Evolutionary conservation across 2,797 vertebrate genomes (phyloP).

Genomic region (Lepidocolaptes lacrymiger): DNA sequence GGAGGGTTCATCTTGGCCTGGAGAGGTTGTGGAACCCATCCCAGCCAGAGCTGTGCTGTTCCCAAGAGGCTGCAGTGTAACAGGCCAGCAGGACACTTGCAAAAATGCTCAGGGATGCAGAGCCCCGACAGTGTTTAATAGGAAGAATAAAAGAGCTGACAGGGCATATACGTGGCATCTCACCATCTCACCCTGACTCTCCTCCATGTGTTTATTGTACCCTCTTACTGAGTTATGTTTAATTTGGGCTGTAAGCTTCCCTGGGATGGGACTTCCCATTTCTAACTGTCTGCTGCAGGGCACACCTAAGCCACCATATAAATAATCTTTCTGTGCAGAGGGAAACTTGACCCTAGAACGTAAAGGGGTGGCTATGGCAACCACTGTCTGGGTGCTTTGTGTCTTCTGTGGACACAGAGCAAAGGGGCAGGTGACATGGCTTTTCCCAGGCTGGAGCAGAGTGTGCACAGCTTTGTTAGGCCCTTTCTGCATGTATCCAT

Average conservation of each 20-base stretch:
- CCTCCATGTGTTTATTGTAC: not conserved
- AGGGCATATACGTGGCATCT: accelerated
- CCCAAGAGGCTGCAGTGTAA: not conserved
- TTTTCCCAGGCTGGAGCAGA: not conserved
- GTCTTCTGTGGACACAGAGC: not conserved
- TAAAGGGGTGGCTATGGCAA: constrained; percentile 42
- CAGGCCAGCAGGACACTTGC: accelerated
- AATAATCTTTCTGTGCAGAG: not conserved
- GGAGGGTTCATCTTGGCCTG: not conserved
- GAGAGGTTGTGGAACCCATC: not conserved
- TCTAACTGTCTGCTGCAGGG: not conserved
- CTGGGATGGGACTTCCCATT: not conserved
- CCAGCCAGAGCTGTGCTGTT: not conserved
- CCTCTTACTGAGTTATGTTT: not conserved
- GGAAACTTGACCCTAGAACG: not conserved
- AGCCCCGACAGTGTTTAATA: not conserved
- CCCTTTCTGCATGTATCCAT: accelerated
- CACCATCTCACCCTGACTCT: not conserved
- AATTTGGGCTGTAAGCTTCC: not conserved
- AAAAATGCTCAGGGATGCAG: not conserved
- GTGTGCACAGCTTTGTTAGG: accelerated
- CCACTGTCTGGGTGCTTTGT: not conserved
- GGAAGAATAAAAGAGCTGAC: not conserved
- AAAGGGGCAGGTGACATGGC: not conserved
- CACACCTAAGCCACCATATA: constrained; percentile 40